phyloP scores from a whole-genome alignment of 2,797 vertebrate species.

The Odontamblyopus lacepedii region DNA sequence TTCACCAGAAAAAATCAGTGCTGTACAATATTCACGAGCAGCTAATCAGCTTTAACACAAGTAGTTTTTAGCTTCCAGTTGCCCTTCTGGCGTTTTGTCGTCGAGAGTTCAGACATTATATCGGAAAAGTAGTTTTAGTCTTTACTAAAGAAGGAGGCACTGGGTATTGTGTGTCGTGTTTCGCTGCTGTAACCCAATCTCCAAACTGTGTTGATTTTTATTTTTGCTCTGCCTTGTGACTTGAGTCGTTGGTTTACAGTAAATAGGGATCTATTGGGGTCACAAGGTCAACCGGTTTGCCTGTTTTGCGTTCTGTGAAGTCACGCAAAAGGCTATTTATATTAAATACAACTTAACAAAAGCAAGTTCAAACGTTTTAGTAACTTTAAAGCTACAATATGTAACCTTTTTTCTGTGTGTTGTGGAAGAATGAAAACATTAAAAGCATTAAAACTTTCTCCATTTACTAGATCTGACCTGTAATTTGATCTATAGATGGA shows the following conservation, averaged over 20 bases:
- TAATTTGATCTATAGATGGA: no score
- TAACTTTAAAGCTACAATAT: no score
- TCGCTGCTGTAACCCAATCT: slow-evolving; percentile 16
- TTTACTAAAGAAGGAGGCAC: slow-evolving; percentile 30
- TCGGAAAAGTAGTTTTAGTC: not conserved
- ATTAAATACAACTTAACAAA: not conserved
- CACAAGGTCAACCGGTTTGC: slow-evolving; percentile 44
- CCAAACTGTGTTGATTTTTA: slow-evolving; percentile 47
- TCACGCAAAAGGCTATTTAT: not conserved
- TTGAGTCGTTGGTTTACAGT: slow-evolving; percentile 58
- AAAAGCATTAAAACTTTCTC: no score
- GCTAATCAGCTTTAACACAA: no score
- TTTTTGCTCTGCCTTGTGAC: slow-evolving; percentile 58
- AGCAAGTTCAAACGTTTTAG: no score
- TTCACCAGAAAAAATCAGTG: no score
- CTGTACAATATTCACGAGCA: no score
- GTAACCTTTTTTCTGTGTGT: no score
- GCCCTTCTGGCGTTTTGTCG: no score
- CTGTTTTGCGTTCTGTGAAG: slow-evolving; percentile 39
- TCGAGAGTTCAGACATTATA: not conserved
- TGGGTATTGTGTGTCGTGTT: slow-evolving; percentile 13
- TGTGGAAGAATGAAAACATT: no score
- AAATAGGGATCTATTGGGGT: slow-evolving; percentile 59
- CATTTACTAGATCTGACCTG: no score
- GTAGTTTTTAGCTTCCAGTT: no score